Evolutionary conservation across 2,888 invertebrate genomes (phyloP).

Genomic region (Micropterix aruncella): DNA sequence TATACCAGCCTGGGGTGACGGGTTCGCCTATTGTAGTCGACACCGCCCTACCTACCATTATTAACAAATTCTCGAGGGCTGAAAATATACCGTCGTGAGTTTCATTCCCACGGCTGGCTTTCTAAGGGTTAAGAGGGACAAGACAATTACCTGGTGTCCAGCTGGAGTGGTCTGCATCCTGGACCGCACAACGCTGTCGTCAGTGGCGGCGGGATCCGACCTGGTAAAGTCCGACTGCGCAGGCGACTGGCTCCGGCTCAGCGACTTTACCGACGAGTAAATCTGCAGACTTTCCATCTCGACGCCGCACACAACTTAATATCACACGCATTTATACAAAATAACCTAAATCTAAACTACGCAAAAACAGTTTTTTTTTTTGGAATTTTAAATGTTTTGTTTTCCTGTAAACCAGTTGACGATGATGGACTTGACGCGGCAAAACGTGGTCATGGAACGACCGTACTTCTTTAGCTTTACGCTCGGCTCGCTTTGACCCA

Average conservation of each 20-base stretch:
- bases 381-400: background rate
- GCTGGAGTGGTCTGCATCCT: slow-evolving; percentile 33
- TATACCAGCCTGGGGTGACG: no score
- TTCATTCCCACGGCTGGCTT: no score
- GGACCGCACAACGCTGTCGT: slow-evolving; percentile 30
- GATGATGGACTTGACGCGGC: background rate
- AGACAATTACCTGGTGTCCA: slow-evolving; percentile 28
- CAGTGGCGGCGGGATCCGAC: slow-evolving; percentile 27
- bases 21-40: no score
- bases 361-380: background rate
- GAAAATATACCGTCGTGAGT: no score
- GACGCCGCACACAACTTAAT: background rate
- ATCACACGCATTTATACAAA: background rate
- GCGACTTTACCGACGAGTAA: slow-evolving; percentile 39
- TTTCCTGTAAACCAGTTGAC: background rate
- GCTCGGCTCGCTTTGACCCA: background rate
- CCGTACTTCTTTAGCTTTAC: background rate
- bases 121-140: slow-evolving; percentile 8
- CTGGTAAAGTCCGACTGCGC: slow-evolving; percentile 30
- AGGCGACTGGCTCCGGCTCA: slow-evolving; percentile 48
- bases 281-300: slow-evolving; percentile 32
- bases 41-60: no score
- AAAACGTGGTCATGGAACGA: background rate
- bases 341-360: background rate
- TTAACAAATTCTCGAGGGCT: no score